These are phyloP conservation scores for Crotalus adamanteus DNA, from an alignment of 2,797 vertebrate species.

Conservation along the genomic window DNA sequence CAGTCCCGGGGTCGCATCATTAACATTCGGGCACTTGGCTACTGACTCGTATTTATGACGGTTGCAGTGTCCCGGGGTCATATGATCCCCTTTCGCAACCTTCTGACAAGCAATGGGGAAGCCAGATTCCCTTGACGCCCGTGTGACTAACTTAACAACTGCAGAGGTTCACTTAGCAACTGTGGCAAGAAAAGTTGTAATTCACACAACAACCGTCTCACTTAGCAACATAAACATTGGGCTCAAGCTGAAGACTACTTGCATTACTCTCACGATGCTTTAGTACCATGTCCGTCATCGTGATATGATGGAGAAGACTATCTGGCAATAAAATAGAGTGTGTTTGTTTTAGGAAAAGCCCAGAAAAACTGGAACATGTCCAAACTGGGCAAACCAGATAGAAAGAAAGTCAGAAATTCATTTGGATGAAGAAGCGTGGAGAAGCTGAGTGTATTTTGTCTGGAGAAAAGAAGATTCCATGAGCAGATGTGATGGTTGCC, in stretches of 20 bases:
- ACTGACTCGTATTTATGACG: not conserved
- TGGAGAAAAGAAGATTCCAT: not conserved
- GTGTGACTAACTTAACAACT: not conserved
- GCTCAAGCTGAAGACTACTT: not conserved
- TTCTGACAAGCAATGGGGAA: too few species aligned
- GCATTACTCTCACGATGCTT: not conserved
- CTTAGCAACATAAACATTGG: not conserved
- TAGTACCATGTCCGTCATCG: not conserved
- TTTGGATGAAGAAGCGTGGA: not conserved
- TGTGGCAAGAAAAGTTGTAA: not conserved
- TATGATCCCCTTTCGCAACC: not conserved
- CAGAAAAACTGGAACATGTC: not conserved
- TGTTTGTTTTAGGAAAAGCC: not conserved
- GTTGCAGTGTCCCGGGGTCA: not conserved
- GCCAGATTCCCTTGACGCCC: not conserved
- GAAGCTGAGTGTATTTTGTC: not conserved
- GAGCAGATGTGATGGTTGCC: not conserved
- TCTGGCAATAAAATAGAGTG: not conserved
- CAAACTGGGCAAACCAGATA: not conserved
- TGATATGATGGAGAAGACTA: not conserved
- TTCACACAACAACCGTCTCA: not conserved
- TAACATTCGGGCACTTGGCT: not conserved
- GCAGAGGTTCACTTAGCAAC: not conserved
- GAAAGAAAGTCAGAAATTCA: not conserved
- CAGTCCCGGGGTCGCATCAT: not conserved